Base-by-base conservation (phyloP, 2,113 vertebrate species). In the Pelvicachromis taeniatus region DNA sequence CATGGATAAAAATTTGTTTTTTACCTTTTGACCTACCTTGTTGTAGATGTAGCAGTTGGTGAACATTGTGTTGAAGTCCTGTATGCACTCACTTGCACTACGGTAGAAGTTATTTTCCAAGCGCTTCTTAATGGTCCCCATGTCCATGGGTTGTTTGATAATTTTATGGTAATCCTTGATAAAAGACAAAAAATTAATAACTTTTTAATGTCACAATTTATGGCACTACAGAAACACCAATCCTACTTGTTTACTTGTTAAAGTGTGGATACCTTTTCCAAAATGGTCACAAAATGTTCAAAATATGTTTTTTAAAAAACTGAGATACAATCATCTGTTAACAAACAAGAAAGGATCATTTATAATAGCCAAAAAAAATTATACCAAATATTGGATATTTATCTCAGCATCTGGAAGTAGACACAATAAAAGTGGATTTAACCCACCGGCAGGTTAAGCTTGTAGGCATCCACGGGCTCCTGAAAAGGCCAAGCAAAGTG, bases 11-110 rank as follows among this genome's bases (percentile, higher is more conserved):
- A 9, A 23, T 48, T 1, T 11, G 5, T 33, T 52, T 73, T 68
- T 14, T 12, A 48, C 35, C 55, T 45, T 78, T 75, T 59, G 13
- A 90, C 91, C 91, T 50, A 98, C 98, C 97, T 99, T 99, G 93
- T 99, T 99, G 93, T 99, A 99, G 90, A 99, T 98, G 80, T 99
- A 99, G 91, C 98, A 99, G 95, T 99, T 99, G 91, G 98, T 99
- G 92, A 99, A 99, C 98, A 99, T 99, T 48, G 98, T 99, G 94
- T 98, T 99, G 90, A 99, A 99, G 93, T 99, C 98, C 89, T 99
- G 97, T 93, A 99, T 98, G 92, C 98, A 99, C 91, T 99, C 98
- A 0, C 97, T 96, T 0, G 98, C 97, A 9, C 96, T 96, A 95
- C 97, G 97, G 11, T 99, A 99, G 29, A 97, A 99, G 85, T 94